These are phyloP conservation scores for Phrynosoma blainvillii DNA, from an alignment of 2,113 vertebrate species.

Conservation along the genomic window DNA sequence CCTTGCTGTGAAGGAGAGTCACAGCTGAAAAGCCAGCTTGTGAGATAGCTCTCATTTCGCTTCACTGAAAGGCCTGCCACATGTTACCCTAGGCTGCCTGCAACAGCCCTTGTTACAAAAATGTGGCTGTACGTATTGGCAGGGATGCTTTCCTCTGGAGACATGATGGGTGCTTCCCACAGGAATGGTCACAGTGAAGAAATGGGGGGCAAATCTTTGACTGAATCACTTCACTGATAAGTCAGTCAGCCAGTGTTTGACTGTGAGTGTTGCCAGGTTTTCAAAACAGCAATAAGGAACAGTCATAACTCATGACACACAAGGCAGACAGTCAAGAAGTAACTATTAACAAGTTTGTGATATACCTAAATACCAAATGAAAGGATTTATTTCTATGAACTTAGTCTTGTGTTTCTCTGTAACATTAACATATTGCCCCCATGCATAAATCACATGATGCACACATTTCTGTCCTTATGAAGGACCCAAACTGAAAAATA, in stretches of 20 bases:
- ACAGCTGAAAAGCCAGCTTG: conserved; percentile 6
- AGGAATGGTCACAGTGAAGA: background rate
- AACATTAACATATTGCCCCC: too few relatives aligned
- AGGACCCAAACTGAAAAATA: too few relatives aligned
- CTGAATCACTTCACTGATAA: background rate
- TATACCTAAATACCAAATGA: too few relatives aligned
- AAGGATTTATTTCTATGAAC: too few relatives aligned
- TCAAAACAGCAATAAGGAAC: too few relatives aligned
- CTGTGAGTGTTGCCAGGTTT: too few relatives aligned
- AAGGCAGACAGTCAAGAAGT: too few relatives aligned
- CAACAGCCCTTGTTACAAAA: background rate
- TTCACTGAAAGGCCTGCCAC: background rate
- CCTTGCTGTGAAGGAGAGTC: background rate
- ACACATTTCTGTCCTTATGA: too few relatives aligned
- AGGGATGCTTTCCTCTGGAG: background rate
- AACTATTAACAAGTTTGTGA: too few relatives aligned
- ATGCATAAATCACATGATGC: too few relatives aligned
- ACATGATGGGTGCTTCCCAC: background rate
- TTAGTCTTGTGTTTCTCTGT: too few relatives aligned
- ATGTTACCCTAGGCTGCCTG: fast-evolving
- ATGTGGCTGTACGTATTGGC: background rate
- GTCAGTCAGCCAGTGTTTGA: background rate
- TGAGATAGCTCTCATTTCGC: background rate
- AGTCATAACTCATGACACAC: too few relatives aligned
- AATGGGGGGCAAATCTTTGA: background rate